Conservation (phyloP, 2,113 vertebrate species). For the Takifugu bimaculatus region DNA sequence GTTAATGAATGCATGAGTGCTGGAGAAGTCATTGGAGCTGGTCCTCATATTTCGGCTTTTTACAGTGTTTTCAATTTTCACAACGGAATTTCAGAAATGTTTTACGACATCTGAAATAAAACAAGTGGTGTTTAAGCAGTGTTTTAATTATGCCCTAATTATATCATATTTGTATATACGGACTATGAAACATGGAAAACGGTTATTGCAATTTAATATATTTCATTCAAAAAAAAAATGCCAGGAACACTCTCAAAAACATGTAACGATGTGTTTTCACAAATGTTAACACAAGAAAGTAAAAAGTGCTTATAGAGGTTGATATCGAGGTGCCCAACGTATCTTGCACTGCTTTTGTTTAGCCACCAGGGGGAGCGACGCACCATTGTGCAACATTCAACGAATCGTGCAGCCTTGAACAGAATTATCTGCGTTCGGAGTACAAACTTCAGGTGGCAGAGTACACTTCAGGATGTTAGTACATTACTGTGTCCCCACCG, state of each 20-base stretch:
- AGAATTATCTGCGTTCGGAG: background rate
- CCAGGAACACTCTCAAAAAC: slow-evolving; percentile 3
- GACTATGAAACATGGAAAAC: slow-evolving; percentile 4
- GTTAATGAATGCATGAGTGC: slow-evolving; percentile 18
- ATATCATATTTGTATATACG: background rate
- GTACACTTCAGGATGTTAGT: slow-evolving; percentile 2
- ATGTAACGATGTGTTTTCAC: slow-evolving; percentile 11
- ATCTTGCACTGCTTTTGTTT: slow-evolving; percentile 22
- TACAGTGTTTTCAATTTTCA: slow-evolving; percentile 40
- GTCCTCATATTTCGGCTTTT: slow-evolving; percentile 51
- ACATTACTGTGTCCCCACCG: slow-evolving; percentile 16
- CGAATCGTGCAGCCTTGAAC: background rate
- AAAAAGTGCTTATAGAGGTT: slow-evolving; percentile 31
- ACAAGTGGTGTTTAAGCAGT: slow-evolving; percentile 33
- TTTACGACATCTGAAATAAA: slow-evolving; percentile 63
- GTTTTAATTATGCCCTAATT: background rate
- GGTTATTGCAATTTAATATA: slow-evolving; percentile 26
- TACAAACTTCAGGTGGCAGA: background rate
- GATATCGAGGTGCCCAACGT: background rate
- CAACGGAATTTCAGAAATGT: slow-evolving; percentile 51
- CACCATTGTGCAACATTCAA: slow-evolving; percentile 22
- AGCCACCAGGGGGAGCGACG: slow-evolving; percentile 45
- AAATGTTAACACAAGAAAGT: slow-evolving; percentile 10
- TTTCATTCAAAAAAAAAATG: slow-evolving; percentile 24
- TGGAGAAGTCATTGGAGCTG: slow-evolving; percentile 43